Base-by-base conservation (phyloP, 2,888 invertebrate species). In the Eretmocerus hayati region DNA sequence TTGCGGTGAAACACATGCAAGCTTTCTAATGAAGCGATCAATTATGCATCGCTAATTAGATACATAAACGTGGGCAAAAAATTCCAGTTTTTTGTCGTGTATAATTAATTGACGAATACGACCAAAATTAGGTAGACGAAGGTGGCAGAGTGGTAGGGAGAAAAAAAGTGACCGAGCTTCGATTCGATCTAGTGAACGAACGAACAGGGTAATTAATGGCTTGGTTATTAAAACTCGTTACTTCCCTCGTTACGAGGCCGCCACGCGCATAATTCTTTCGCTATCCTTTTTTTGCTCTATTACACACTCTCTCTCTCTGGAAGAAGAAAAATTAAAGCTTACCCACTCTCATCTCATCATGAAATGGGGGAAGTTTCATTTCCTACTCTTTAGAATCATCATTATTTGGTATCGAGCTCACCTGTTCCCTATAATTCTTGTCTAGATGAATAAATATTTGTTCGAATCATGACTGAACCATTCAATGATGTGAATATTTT, bases 191-290 rank as follows among this genome's bases (percentile, higher is more conserved):
- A n/a, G n/a, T n/a, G n/a, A n/a, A n/a, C n/a, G n/a, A n/a, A n/a
- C n/a, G n/a, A n/a, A n/a, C n/a, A 43, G 46, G 46, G 56, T 62
- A 61, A 63, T 63, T 63, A 63, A 63, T 62, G 58, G 59, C 55
- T 52, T 55, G 58, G 56, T 59, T 58, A 62, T 62, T 59, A 59
- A 61, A 61, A 56, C 48, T 56, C 54, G 55, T 60, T 61, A 57
- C 58, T 55, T 56, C 57, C 53, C 50, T 57, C 54, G 54, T 58
- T 58, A 59, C 56, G 55, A 35, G 50, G 46, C 42, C 26, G 31
- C 16, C 41, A 15, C 16, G 31, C 30, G 19, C 19, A 32, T 41
- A 30, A 23, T 45, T 49, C 41, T 15, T 41, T 30, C 38, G n/a
- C 38, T 33, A 23, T 33, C 21, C 36, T 20, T 36, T 37, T 49